Evolutionary conservation across 2,888 invertebrate species (phyloP), one percentile per base, ranked within the genome.

Genomic region (Megalurothrips usitatus): DNA sequence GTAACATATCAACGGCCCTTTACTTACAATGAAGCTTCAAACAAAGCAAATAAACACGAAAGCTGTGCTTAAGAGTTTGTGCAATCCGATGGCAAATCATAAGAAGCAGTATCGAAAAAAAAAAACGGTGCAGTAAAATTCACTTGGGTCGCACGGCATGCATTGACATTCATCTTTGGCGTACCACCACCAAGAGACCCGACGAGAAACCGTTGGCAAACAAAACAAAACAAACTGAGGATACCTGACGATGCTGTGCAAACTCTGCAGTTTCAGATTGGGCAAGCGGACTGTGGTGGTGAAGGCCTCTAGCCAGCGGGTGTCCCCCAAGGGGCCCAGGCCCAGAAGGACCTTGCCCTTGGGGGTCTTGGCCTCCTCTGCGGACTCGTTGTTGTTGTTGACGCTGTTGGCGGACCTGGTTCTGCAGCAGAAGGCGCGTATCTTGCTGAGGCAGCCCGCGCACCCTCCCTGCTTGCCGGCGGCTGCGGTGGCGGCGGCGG

Each of bases 401-500:
- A n/a, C n/a, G n/a, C 14, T 19, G 58, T 17, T 58, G 58, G 19
- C 68, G 26, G 26, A 75, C 68, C 68, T 75, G 26, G 68, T 23
- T 26, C 68, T 1, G 68, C 26, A 23, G 68, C 68, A 75, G 26
- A 75, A 26, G 26, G 23, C 68, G 23, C 68, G 23, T 26, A 75
- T n/a, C 68, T 75, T 75, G 68, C 68, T 75, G 68, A 75, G 23
- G 26, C 68, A 75, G 1, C 68, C 68, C 68, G 68, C 68, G 26
- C 68, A 75, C 23, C 68, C 68, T 23, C 68, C 68, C 26, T 23
- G 68, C 68, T 75, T 75, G 68, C 34, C 34, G 34, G 34, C 3
- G 34, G 58, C 4, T 12, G 58, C 58, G 58, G 58, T 1, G 58
- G 68, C 26, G 26, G 68, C 26, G 26, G 68, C 68, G 68, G 68